phyloP scores from a whole-genome alignment of 2,113 vertebrate species.

The Odontesthes bonariensis region DNA sequence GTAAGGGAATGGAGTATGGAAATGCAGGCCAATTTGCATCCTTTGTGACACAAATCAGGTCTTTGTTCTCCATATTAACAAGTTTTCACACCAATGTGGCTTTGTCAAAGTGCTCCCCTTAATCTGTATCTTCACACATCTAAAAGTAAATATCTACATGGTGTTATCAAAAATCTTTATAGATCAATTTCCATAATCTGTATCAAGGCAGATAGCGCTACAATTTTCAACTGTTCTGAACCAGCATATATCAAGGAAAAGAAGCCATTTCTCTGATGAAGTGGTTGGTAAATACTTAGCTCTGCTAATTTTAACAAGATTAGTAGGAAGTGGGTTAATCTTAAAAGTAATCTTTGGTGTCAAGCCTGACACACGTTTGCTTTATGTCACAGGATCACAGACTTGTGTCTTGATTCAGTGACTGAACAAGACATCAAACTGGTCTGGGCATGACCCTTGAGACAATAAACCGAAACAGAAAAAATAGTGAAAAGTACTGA shows the following conservation, averaged over 20 bases:
- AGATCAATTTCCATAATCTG: neutral
- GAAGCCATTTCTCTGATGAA: neutral
- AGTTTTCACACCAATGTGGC: neutral
- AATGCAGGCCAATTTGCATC: conserved; percentile 14
- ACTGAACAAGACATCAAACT: conserved; percentile 2
- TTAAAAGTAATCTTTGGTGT: conserved; percentile 39
- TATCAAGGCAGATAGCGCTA: neutral
- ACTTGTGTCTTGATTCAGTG: neutral
- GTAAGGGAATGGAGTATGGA: conserved; percentile 34
- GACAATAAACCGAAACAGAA: neutral
- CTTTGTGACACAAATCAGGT: conserved; percentile 53
- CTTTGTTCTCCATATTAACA: neutral
- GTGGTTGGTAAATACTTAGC: neutral
- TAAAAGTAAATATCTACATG: neutral
- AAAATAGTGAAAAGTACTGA: no score
- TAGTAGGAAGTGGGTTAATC: conserved; percentile 31
- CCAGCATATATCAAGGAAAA: neutral
- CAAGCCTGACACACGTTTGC: conserved; percentile 6
- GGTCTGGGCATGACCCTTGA: neutral
- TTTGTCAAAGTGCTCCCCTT: neutral
- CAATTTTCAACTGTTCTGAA: neutral
- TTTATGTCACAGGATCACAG: conserved; percentile 1
- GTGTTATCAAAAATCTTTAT: neutral
- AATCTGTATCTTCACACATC: neutral
- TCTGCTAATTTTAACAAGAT: conserved; percentile 51